Base-by-base conservation (phyloP, 2,888 invertebrate genomes). In the Slavum lentiscoides region DNA sequence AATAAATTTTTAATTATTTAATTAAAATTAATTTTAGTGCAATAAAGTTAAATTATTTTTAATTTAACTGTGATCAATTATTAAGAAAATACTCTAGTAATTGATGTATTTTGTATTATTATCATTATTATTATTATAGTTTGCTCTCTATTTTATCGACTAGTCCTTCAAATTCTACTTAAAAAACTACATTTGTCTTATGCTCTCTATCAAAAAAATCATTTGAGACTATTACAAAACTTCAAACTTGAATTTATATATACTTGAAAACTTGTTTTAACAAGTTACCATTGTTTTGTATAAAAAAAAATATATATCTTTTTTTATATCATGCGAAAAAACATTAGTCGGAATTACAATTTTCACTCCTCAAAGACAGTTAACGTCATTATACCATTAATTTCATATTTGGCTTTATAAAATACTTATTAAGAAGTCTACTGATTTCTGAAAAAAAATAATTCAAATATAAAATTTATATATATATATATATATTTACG, bases 41-140 rank as follows among this genome's bases (percentile, higher is more conserved):
- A 76, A 76, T 68, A 49, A 59, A 43, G 8, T 75, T 43, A 30
- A 43, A 59, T 75, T n/a, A 23, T 43, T 59, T 76, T 76, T n/a
- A 23, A 68, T 68, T 76, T 68, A n/a, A 49, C 67, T 59, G 66
- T 67, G 75, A 75, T 76, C 66, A 19, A 17, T 9, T 37, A 11
- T 15, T 21, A 49, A 13, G 21, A 13, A 13, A 49, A 49, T 49
- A 66, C 6, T 55, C 64, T 11, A 3, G 58, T 62, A 30, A 30
- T 30, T 30, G 1, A 30, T 30, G 30, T 69, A 53, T 53, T 70
- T 62, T 69, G 21, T 23, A 69, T 39, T 61, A 58, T 53, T 61
- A 70, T 59, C 66, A 55, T 53, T 64, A 70, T 55, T 39, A 39
- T 43, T 43, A 43, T 43, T 70, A 62, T 61, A 53, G 11, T 23